Conservation (phyloP, 2,113 vertebrate species). For the Leiothrix lutea region DNA sequence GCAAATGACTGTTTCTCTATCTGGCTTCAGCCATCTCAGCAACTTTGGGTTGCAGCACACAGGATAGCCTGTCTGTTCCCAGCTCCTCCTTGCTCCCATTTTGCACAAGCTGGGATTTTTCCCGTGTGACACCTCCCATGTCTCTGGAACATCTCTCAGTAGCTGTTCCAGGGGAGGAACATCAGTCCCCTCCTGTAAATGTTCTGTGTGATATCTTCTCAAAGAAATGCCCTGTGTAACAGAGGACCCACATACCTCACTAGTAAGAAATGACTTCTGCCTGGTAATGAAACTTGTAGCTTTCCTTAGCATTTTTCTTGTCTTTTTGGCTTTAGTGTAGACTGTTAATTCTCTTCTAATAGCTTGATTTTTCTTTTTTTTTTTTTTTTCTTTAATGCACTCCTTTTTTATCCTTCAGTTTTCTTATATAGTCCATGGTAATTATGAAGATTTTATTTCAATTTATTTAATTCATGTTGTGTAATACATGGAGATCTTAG, state of each 20-base stretch:
- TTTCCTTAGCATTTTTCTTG: not conserved
- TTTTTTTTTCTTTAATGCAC: not conserved
- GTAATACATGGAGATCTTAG: not conserved
- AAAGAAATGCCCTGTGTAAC: not conserved
- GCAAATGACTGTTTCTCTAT: not conserved
- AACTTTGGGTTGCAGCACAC: not conserved
- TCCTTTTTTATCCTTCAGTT: not conserved
- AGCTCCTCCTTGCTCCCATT: not conserved
- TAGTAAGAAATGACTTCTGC: not conserved
- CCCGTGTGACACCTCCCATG: rapidly evolving
- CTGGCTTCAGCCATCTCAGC: not conserved
- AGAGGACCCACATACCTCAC: not conserved
- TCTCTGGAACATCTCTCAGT: not conserved
- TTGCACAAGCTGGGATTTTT: not conserved
- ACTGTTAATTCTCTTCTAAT: not conserved
- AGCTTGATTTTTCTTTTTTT: not conserved
- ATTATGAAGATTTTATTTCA: not conserved
- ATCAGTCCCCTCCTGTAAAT: not conserved
- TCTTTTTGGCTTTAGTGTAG: not conserved
- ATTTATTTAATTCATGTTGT: not conserved
- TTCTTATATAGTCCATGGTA: not conserved
- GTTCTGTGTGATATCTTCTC: not conserved
- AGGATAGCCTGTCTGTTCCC: not conserved
- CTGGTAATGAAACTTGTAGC: not conserved
- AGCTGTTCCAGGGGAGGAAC: not conserved